A percentile compares a stretch with the other conserved stretches of the same genome.
Evolutionary conservation across 2,888 invertebrate genomes (phyloP).

Genomic region (Craniophora ligustri): DNA sequence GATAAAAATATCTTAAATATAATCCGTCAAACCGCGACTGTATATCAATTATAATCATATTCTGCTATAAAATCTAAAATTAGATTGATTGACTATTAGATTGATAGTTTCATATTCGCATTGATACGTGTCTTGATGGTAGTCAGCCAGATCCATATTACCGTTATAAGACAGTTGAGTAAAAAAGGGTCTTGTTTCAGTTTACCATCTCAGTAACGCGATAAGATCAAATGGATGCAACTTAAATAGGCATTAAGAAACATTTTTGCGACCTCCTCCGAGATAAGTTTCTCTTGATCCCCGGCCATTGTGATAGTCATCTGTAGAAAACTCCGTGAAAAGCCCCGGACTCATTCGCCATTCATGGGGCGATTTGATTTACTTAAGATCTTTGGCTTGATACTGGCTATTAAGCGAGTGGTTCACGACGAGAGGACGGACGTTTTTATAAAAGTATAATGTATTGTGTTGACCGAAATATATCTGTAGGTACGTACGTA

Average conservation of each 20-base stretch:
- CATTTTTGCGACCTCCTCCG: constrained; percentile 80
- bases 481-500: constrained; percentile 1
- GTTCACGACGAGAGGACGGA: constrained; percentile 63
- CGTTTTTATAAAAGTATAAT: constrained; percentile 77
- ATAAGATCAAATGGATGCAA: constrained; percentile 81
- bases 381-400: constrained; percentile 86
- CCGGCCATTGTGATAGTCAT: constrained; percentile 86
- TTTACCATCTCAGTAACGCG: constrained; percentile 48
- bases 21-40: background rate
- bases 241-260: constrained; percentile 86
- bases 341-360: constrained; percentile 84
- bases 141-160: background rate
- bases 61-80: background rate
- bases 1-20: background rate
- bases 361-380: constrained; percentile 88
- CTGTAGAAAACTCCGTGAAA: constrained; percentile 83
- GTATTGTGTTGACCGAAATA: constrained; percentile 50
- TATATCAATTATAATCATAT: constrained; percentile 10
- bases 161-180: background rate
- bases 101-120: no score
- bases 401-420: constrained; percentile 86
- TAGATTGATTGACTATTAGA: background rate
- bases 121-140: no score
- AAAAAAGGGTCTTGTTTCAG: constrained; percentile 26
- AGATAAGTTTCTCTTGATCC: constrained; percentile 86